Evolutionary conservation across 1,140 invertebrate genomes (phyloP), one percentile per base, ranked within the genome.

Genomic region (Octopus sinensis): DNA sequence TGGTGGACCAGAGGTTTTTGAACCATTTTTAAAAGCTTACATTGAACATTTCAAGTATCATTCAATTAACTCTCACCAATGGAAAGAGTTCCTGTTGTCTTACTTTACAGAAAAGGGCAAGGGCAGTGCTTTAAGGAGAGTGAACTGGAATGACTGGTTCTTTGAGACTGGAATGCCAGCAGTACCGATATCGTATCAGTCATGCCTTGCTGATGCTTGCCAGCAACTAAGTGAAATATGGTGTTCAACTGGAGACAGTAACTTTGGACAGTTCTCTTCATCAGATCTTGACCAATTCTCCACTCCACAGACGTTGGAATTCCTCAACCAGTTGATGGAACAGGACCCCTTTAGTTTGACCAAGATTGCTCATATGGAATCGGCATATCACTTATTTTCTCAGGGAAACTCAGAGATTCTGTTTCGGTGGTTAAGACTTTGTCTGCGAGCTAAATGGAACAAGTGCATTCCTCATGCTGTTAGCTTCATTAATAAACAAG

Each of bases 141-240:
- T 98, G 6, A 95, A 98, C 88, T 98, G 96, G 96, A 90, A 97
- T 54, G 87, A 92, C 0, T 98, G 97, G 97, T 91, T 98, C 5
- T 92, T 94, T 87, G 92, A 92, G 30, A 93, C 94, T 79, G 97
- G 97, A 78, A 96, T 97, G 95, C 96, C 97, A 4, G 94, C 94
- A 4, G 90, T 95, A 43, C 30, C 30, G 0, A 43, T 43, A 43
- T 43, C 30, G 30, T 43, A 43, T n/a, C n/a, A n/a, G 88, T 93
- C 91, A 56, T 92, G 92, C 30, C 92, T 97, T 84, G 92, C 92
- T 5, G 91, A 94, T 83, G 92, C 91, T 0, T 95, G 95, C 83
- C 91, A 90, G 4, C 87, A 92, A 4, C 90, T 97, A 30, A 90
- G 92, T 12, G 84, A 93, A 17, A 90, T 88, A 71, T 95, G 93